A percentile compares a stretch with the other conserved stretches of the same genome.
Evolutionary conservation across 1,140 invertebrate genomes (phyloP).

Genomic region (Drosophila fuyamai): DNA sequence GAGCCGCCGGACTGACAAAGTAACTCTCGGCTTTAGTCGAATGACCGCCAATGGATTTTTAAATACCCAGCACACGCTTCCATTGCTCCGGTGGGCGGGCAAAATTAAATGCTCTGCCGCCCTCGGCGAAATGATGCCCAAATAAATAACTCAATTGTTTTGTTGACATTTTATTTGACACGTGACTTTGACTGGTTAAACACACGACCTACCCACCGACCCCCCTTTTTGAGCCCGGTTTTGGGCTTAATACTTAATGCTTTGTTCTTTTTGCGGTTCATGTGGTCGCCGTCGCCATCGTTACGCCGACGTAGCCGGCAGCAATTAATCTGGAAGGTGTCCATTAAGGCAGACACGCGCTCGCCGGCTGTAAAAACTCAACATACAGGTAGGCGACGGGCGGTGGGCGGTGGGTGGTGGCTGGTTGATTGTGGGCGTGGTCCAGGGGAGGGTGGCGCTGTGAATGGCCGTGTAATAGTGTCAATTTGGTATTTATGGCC

Average conservation of each 20-base stretch:
- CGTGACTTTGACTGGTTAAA: constrained; percentile 82
- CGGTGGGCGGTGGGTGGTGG: constrained; percentile 3
- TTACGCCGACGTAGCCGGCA: constrained; percentile 35
- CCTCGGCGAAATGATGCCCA: constrained; percentile 49
- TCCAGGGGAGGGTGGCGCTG: constrained; percentile 2
- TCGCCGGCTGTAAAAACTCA: constrained; percentile 47
- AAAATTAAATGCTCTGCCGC: constrained; percentile 70
- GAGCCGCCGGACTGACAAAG: constrained; percentile 70
- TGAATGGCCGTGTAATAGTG: constrained; percentile 70
- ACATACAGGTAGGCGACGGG: constrained; percentile 18
- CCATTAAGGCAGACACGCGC: constrained; percentile 77
- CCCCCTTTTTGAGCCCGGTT: not conserved
- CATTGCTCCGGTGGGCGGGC: constrained; percentile 30
- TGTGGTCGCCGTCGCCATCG: constrained; percentile 59
- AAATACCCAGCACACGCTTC: constrained; percentile 73
- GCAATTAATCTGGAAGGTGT: constrained; percentile 82
- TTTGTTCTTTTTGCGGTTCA: constrained; percentile 83
- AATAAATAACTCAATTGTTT: constrained; percentile 83
- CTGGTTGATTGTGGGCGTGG: not conserved
- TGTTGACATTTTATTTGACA: constrained; percentile 83
- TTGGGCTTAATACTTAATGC: constrained; percentile 74
- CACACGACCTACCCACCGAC: constrained; percentile 42
- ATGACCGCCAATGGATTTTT: constrained; percentile 83
- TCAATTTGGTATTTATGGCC: constrained; percentile 79
- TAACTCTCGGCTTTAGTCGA: constrained; percentile 72